Evolutionary conservation across 1,140 invertebrate genomes (phyloP).

Genomic region (Sesamia nonagrioides): DNA sequence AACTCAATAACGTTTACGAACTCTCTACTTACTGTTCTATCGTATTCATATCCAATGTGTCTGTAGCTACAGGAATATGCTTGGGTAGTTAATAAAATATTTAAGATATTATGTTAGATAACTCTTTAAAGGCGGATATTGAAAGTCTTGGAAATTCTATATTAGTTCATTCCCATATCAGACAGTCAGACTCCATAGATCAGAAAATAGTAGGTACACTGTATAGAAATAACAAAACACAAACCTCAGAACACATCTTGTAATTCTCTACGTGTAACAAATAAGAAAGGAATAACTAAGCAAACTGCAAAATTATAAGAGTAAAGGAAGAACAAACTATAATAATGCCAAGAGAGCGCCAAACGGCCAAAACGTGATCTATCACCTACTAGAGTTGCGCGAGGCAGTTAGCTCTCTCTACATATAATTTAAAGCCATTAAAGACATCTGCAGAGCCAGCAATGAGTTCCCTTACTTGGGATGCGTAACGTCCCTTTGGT

Average conservation of each 20-base stretch:
- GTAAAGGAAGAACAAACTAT: constrained; percentile 29
- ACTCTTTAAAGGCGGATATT: constrained; percentile 1
- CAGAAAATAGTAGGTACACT: neutral
- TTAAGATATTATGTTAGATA: neutral
- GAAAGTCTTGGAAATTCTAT: neutral
- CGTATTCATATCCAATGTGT: constrained; percentile 45
- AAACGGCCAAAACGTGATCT: constrained; percentile 53
- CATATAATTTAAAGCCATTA: constrained; percentile 87
- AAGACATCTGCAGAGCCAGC: constrained; percentile 85
- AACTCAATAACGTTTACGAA: constrained; percentile 48
- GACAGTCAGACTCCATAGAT: neutral
- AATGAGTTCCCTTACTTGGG: constrained; percentile 84
- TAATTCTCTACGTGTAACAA: neutral
- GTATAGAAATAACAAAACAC: too few species aligned
- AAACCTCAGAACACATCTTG: neutral
- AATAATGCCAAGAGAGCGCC: constrained; percentile 23
- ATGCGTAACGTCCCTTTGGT: constrained; percentile 83
- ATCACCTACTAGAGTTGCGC: constrained; percentile 72
- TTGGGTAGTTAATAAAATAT: constrained; percentile 37
- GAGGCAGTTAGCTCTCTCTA: constrained; percentile 84
- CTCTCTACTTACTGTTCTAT: constrained; percentile 39
- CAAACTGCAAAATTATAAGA: constrained; percentile 18
- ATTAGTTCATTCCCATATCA: neutral
- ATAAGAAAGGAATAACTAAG: constrained; percentile 16
- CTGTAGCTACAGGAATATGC: constrained; percentile 22